These are phyloP conservation scores for Elegia similella DNA, from an alignment of 2,888 invertebrate species.

Conservation along the genomic window DNA sequence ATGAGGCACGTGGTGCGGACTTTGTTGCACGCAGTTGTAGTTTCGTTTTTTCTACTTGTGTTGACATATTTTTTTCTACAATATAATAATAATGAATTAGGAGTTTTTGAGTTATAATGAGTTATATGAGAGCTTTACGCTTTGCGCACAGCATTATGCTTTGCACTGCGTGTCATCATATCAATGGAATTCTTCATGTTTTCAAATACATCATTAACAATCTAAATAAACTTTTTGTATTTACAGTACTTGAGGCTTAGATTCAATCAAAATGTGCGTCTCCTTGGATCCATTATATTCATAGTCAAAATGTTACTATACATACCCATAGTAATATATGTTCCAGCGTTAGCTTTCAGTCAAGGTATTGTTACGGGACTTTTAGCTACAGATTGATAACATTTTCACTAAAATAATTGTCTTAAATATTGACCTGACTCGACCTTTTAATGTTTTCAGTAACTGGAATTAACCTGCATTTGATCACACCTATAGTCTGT, in stretches of 20 bases:
- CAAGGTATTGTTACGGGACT: slow-evolving; percentile 81
- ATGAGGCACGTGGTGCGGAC: too few species aligned
- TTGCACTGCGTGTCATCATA: too few species aligned
- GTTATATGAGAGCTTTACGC: too few species aligned
- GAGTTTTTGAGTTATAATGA: too few species aligned
- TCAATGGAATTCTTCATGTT: background rate
- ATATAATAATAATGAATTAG: too few species aligned
- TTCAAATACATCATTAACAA: background rate
- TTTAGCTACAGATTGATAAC: background rate
- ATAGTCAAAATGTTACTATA: slow-evolving; percentile 88
- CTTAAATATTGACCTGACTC: too few species aligned
- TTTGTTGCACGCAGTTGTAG: too few species aligned
- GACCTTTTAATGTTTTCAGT: slow-evolving; percentile 79
- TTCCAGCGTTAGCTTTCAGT: slow-evolving; percentile 92
- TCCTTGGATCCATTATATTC: slow-evolving; percentile 86
- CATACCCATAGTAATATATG: slow-evolving; percentile 93
- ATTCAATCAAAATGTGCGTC: slow-evolving; percentile 85
- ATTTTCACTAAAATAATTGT: background rate
- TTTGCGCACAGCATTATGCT: too few species aligned
- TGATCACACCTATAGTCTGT: slow-evolving; percentile 90
- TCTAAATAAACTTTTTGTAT: slow-evolving; percentile 1
- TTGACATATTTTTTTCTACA: too few species aligned
- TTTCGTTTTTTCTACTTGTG: background rate
- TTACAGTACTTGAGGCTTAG: slow-evolving; percentile 86
- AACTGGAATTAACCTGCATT: slow-evolving; percentile 90